Conservation (phyloP, 1,140 invertebrate genomes). For the Saccostrea glomerata region DNA sequence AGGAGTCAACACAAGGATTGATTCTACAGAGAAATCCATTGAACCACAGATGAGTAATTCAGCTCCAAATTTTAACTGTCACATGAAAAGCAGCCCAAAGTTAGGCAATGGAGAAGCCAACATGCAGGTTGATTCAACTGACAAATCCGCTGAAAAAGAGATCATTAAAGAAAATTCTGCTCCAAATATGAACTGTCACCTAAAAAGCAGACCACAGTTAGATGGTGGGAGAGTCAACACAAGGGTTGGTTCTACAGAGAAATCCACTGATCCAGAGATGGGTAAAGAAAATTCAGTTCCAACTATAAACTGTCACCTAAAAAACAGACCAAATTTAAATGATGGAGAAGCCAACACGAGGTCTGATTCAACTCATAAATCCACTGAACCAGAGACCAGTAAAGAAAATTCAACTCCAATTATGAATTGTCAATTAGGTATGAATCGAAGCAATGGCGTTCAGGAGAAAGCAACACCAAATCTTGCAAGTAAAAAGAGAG, state of each 20-base stretch:
- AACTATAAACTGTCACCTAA: not conserved
- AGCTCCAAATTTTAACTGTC: not conserved
- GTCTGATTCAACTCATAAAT: not conserved
- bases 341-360: not conserved
- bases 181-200: not conserved
- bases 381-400: not conserved
- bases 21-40: not conserved
- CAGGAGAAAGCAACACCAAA: not conserved
- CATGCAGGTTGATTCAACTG: not conserved
- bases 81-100: not conserved
- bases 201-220: not conserved
- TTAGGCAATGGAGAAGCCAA: not conserved
- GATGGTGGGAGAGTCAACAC: not conserved
- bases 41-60: not conserved
- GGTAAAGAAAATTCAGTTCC: not conserved
- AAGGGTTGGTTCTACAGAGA: not conserved
- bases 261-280: not conserved
- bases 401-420: not conserved
- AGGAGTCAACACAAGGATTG: not conserved
- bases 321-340: not conserved
- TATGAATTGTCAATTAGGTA: not conserved
- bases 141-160: not conserved
- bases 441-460: not conserved
- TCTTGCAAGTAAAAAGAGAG: not conserved
- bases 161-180: not conserved